Evolutionary conservation across 2,113 vertebrate species (phyloP).

Genomic region (Hippoglossus stenolepis): DNA sequence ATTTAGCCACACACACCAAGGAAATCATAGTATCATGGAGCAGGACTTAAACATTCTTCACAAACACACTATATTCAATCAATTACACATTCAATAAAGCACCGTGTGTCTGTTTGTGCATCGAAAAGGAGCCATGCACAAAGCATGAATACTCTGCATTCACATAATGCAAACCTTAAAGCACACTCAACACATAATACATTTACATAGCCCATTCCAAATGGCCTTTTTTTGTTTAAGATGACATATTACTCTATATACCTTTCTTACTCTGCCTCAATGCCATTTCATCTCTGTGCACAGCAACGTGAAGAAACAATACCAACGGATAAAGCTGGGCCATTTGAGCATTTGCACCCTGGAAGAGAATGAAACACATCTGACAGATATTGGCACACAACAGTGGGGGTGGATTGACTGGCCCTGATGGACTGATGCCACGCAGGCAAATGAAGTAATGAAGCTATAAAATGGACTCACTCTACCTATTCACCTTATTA

Average conservation of each 20-base stretch:
- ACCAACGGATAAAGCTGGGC: conserved; percentile 6
- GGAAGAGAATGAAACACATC: conserved; percentile 38
- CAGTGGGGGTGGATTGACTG: conserved; percentile 50
- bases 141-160: neutral
- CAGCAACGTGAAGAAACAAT: neutral
- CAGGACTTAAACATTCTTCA: neutral
- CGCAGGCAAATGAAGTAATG: conserved; percentile 58
- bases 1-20: conserved; percentile 13
- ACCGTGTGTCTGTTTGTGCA: neutral
- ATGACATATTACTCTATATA: conserved; percentile 10
- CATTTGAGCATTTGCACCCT: neutral
- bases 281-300: conserved; percentile 18
- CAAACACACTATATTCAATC: neutral
- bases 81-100: neutral
- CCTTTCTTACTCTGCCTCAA: neutral
- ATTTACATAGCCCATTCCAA: neutral
- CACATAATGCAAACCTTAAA: neutral
- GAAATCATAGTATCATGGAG: neutral
- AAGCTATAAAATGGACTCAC: conserved; percentile 38
- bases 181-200: neutral
- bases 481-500: conserved; percentile 38
- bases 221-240: conserved; percentile 3
- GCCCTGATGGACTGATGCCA: conserved; percentile 48
- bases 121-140: neutral
- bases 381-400: conserved; percentile 10